Percentiles rank a stretch among this genome's conserved stretches.
These are phyloP conservation scores for Penaeus japonicus DNA, from an alignment of 1,140 invertebrate species.

Conservation along the genomic window DNA sequence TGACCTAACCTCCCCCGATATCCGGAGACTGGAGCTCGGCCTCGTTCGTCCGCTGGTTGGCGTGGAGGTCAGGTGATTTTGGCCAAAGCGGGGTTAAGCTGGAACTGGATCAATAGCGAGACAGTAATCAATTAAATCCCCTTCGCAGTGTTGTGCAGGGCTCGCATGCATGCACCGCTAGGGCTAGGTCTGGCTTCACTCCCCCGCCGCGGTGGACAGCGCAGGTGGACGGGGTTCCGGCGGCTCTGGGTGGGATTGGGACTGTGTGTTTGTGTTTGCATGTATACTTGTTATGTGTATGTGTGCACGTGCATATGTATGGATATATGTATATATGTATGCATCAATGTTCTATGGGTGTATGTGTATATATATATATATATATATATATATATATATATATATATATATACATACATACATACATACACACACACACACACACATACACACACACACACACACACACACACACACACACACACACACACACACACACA, in stretches of 20 bases:
- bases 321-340: neutral
- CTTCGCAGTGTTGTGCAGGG: neutral
- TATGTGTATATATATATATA: too few relatives aligned
- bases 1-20: too few relatives aligned
- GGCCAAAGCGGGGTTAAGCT: neutral
- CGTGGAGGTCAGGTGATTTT: neutral
- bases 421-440: too few relatives aligned
- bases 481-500: too few relatives aligned
- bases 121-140: too few relatives aligned
- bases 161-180: neutral
- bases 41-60: neutral
- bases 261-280: neutral
- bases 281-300: conserved; percentile 15
- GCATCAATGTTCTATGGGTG: neutral
- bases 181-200: neutral
- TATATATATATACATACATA: neutral
- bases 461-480: too few relatives aligned
- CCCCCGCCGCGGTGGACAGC: too few relatives aligned
- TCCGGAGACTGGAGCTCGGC: neutral
- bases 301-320: conserved; percentile 10
- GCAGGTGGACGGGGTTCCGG: too few relatives aligned
- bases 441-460: too few relatives aligned
- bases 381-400: neutral
- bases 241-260: neutral
- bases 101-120: neutral